Base-by-base conservation (phyloP, 2,888 invertebrate species). In the Plebejus argus region DNA sequence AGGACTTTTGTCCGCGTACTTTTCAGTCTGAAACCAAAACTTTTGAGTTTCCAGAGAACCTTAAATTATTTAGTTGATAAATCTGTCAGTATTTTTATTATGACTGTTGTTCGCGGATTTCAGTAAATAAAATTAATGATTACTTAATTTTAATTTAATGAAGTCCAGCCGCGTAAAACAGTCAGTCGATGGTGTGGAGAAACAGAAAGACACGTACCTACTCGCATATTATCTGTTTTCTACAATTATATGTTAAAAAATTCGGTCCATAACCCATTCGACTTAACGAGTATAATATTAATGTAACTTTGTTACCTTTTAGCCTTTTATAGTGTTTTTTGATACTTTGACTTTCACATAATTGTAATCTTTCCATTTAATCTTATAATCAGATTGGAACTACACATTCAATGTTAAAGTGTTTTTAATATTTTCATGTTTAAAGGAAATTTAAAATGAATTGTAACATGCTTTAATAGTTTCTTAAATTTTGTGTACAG, bases 391-490 rank as follows among this genome's bases (percentile, higher is more conserved):
- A 45, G 45, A 72, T 72, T 45, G 35, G n/a, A 71, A 5, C 20
- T 71, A 45, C 20, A 72, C 20, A 72, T 72, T 72, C 45, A 23
- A 6, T 12, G 45, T 45, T 20, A 72, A 72, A 72, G 72, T 72
- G 72, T 72, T 72, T 72, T 45, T 45, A 72, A 49, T 45, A 72
- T 72, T 45, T 39, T 72, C 72, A 23, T 72, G 72, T 72, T 72
- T 45, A 23, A 15, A 20, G 45, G 39, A 45, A 72, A 72, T 72
- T 45, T 39, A 72, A 33, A 72, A 72, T 72, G 72, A 45, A 71
- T 45, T 71, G 71, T 72, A 45, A 45, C 72, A 72, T 39, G 72
- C 20, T 71, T 20, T 72, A 72, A 72, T 72, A 72, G 72, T 72
- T 45, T 72, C 72, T 45, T 45, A 72, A 72, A 72, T 4, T 45